These are phyloP conservation scores for Allygus modestus DNA, from an alignment of 2,888 invertebrate species.

Conservation along the genomic window DNA sequence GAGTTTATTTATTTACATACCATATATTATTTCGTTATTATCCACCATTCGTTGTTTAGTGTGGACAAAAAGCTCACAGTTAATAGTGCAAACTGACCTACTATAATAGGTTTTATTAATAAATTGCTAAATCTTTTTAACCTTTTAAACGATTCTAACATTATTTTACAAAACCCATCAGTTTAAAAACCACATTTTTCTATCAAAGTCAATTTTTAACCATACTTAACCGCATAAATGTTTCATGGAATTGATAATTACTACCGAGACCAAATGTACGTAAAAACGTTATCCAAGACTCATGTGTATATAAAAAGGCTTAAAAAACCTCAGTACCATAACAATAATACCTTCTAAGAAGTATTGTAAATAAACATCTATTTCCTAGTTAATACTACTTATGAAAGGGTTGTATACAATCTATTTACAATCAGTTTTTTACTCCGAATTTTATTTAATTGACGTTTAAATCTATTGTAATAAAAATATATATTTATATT, in stretches of 20 bases:
- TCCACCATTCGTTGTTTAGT: too few relatives aligned
- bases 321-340: background rate
- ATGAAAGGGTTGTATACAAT: constrained; percentile 29
- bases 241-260: background rate
- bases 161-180: too few relatives aligned
- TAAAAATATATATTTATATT: constrained; percentile 49
- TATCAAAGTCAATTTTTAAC: too few relatives aligned
- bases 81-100: too few relatives aligned
- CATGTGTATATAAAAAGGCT: background rate
- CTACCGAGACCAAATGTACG: background rate
- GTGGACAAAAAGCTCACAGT: too few relatives aligned
- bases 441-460: constrained; percentile 31
- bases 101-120: too few relatives aligned
- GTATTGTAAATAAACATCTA: constrained; percentile 25
- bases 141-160: too few relatives aligned
- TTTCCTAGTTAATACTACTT: background rate
- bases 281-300: background rate
- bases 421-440: constrained; percentile 59
- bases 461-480: constrained; percentile 32
- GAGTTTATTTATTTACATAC: too few relatives aligned
- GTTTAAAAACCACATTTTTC: too few relatives aligned
- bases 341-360: background rate
- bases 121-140: too few relatives aligned
- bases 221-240: too few relatives aligned
- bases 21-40: too few relatives aligned